Percentiles rank a stretch among this genome's conserved stretches.
Conservation (phyloP, 2,113 vertebrate species). For the Phalacrocorax carbo region DNA sequence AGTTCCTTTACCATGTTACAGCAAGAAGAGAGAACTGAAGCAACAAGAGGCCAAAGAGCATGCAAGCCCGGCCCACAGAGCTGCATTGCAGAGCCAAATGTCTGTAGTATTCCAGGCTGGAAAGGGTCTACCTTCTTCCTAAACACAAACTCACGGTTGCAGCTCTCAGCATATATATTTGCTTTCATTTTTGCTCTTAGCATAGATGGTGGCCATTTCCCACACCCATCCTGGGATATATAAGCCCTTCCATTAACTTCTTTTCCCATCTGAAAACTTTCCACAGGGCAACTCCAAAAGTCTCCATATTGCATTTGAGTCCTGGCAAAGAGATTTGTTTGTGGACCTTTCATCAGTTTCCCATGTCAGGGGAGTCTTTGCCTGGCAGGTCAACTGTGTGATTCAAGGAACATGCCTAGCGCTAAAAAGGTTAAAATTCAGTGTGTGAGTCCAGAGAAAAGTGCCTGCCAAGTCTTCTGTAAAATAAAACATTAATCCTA, state of each 20-base stretch:
- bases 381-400: neutral
- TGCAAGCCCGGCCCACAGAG: neutral
- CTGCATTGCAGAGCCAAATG: neutral
- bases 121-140: neutral
- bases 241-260: neutral
- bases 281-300: neutral
- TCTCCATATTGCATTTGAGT: neutral
- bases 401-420: neutral
- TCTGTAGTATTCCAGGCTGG: neutral
- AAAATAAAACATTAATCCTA: neutral
- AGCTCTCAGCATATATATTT: neutral
- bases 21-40: neutral
- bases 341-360: neutral
- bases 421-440: neutral
- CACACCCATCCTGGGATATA: neutral
- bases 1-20: neutral
- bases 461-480: neutral
- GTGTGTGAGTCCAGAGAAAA: neutral
- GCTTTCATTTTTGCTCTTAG: neutral
- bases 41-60: neutral
- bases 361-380: neutral
- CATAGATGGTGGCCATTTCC: neutral
- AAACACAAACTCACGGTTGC: neutral
- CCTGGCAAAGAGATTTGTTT: neutral
- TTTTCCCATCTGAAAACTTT: neutral